Evolutionary conservation across 2,113 vertebrate genomes (phyloP).

Genomic region (Aptenodytes forsteri): DNA sequence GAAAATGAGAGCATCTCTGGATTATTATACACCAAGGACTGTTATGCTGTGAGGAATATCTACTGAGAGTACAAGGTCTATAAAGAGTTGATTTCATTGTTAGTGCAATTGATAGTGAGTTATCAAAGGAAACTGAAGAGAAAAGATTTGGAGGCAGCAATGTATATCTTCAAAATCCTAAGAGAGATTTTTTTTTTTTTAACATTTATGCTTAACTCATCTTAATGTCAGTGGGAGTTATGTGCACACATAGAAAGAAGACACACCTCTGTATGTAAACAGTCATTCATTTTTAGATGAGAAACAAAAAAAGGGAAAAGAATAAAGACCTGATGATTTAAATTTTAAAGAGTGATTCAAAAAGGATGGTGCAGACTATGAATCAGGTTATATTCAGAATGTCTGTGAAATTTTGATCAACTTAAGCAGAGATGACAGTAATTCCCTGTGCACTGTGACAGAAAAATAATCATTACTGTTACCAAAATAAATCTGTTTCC

Average conservation of each 20-base stretch:
- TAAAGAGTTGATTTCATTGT: background rate
- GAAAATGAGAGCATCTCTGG: background rate
- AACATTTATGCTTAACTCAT: background rate
- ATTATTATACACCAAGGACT: background rate
- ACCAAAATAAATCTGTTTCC: background rate
- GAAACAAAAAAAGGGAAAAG: background rate
- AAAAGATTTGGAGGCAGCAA: background rate
- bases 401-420: background rate
- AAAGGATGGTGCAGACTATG: background rate
- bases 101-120: background rate
- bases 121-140: background rate
- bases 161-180: background rate
- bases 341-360: background rate
- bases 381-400: background rate
- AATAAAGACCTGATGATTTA: background rate
- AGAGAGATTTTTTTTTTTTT: background rate
- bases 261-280: background rate
- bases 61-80: background rate
- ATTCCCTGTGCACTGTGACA: background rate
- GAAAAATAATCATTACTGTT: background rate
- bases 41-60: background rate
- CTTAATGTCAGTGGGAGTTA: background rate
- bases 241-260: background rate
- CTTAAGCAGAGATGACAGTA: background rate
- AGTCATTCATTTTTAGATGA: background rate